Conservation (phyloP, 2,888 invertebrate genomes). For the Serripes groenlandicus region DNA sequence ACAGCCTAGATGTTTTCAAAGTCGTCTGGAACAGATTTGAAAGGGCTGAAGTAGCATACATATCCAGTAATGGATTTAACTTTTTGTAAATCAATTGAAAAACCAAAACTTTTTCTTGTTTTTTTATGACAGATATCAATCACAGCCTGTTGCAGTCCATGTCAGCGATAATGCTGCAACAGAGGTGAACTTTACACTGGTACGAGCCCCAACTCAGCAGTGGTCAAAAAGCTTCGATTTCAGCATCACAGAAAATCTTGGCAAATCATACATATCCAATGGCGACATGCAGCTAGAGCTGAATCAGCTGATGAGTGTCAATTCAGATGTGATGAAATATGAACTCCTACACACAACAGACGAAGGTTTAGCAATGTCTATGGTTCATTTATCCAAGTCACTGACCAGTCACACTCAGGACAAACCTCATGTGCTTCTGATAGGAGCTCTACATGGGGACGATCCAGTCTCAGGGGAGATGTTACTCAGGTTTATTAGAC, state of each 20-base stretch:
- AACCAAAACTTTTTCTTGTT: slow-evolving; percentile 4
- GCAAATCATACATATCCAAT: slow-evolving; percentile 89
- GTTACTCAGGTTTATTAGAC: slow-evolving; percentile 90
- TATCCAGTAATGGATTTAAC: too few species aligned
- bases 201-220: slow-evolving; percentile 88
- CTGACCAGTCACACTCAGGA: slow-evolving; percentile 64
- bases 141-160: slow-evolving; percentile 89
- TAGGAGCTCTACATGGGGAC: slow-evolving; percentile 90
- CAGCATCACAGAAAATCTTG: slow-evolving; percentile 86
- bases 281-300: slow-evolving; percentile 90
- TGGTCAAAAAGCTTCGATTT: slow-evolving; percentile 89
- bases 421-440: slow-evolving; percentile 93
- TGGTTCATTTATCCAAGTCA: slow-evolving; percentile 74
- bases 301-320: slow-evolving; percentile 90
- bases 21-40: too few species aligned
- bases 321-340: slow-evolving; percentile 89
- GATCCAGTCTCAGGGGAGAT: slow-evolving; percentile 84
- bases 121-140: slow-evolving; percentile 77
- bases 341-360: slow-evolving; percentile 56
- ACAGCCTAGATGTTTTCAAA: too few species aligned
- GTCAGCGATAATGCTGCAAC: slow-evolving; percentile 89
- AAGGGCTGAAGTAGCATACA: too few species aligned
- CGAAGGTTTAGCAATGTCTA: slow-evolving; percentile 67
- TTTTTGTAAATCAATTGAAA: too few species aligned
- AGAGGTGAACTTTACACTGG: slow-evolving; percentile 92